Percentiles rank a stretch among this genome's conserved stretches.
These are phyloP conservation scores for Halcyon leucocephala DNA, from an alignment of 2,797 vertebrate genomes.

Conservation along the genomic window DNA sequence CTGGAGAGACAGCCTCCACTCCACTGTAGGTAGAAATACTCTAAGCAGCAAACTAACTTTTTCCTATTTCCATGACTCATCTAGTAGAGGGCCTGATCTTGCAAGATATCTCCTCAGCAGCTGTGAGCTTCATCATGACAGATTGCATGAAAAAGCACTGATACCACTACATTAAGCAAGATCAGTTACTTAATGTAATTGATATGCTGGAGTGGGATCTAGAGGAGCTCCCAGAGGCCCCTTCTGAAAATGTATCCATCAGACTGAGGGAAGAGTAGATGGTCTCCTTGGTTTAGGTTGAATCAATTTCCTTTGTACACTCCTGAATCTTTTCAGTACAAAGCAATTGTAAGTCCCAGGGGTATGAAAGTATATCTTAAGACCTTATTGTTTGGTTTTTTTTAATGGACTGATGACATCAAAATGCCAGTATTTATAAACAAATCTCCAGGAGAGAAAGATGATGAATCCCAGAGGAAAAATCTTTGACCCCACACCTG, in stretches of 20 bases:
- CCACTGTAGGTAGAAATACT: not conserved
- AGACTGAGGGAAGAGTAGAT: not conserved
- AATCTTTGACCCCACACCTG: not conserved
- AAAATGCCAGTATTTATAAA: not conserved
- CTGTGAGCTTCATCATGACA: not conserved
- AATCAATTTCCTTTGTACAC: not conserved
- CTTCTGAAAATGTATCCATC: not conserved
- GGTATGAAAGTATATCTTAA: not conserved
- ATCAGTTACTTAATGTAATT: not conserved
- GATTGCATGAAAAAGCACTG: not conserved
- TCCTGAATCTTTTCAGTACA: not conserved
- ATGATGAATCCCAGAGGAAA: not conserved
- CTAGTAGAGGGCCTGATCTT: not conserved
- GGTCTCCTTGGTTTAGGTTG: not conserved
- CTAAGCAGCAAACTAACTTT: not conserved
- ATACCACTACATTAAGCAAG: not conserved
- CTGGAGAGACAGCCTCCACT: not conserved
- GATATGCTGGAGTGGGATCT: not conserved
- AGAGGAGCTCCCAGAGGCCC: not conserved
- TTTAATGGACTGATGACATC: not conserved
- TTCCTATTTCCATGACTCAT: not conserved
- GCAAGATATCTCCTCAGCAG: not conserved
- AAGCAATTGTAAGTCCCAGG: not conserved
- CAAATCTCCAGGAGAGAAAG: not conserved
- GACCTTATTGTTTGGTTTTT: fast-evolving